phyloP scores from a whole-genome alignment of 2,797 vertebrate species.

The Alfaro cultratus region DNA sequence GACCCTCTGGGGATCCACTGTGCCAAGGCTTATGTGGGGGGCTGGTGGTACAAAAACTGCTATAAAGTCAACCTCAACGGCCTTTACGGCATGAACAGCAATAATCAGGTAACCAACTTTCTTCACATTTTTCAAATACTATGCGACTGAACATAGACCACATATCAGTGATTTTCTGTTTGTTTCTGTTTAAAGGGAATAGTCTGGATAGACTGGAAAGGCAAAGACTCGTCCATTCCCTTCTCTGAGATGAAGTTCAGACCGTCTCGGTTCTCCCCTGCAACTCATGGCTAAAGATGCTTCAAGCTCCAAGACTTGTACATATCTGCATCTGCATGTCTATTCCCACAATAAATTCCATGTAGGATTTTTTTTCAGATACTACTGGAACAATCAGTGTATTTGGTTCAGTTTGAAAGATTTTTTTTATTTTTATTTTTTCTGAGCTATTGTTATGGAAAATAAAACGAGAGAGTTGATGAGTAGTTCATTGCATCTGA shows the following conservation, averaged over 20 bases:
- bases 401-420: constrained; percentile 27
- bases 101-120: constrained; percentile 85
- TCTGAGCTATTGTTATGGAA: constrained; percentile 33
- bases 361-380: constrained; percentile 34
- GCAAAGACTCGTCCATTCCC: constrained; percentile 89
- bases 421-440: constrained; percentile 1
- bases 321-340: constrained; percentile 36
- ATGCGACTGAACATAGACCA: not conserved
- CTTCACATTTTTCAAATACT: not conserved
- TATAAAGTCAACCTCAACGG: constrained; percentile 93
- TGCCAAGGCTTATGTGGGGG: constrained; percentile 87
- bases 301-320: constrained; percentile 1
- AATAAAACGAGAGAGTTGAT: constrained; percentile 26
- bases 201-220: constrained; percentile 95
- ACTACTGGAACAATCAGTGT: constrained; percentile 16
- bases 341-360: constrained; percentile 28
- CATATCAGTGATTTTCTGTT: not conserved
- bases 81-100: constrained; percentile 83
- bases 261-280: constrained; percentile 74
- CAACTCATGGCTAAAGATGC: constrained; percentile 73
- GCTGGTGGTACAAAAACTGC: constrained; percentile 96
- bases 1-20: constrained; percentile 85
- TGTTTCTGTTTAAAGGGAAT: constrained; percentile 81
- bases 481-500: constrained; percentile 45
- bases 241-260: constrained; percentile 92